Evolutionary conservation across 2,888 invertebrate species (phyloP), one percentile per base, ranked within the genome.

Genomic region (Candidula unifasciata): DNA sequence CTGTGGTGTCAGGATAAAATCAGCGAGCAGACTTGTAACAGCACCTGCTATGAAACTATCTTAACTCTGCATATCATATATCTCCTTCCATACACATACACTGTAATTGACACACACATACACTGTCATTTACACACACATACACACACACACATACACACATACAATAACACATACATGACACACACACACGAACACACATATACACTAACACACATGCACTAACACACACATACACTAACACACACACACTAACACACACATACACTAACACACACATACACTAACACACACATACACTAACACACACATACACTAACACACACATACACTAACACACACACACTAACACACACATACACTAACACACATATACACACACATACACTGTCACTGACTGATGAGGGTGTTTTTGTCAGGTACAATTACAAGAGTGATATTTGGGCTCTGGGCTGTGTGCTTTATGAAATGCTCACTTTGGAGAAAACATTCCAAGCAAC

Each of bases 391-490:
- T 13, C 44, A 44, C 44, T 44, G 13, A 44, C 13, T 44, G 2
- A 44, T 13, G 6, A 10, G 60, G 10, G 18, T 60, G 86, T 44
- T 68, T 83, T 30, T 83, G 86, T 71, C 86, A 93, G 93, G 77
- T 93, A 93, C 89, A 91, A 92, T 87, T 88, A 90, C 83, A 93
- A 93, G 87, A 91, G 91, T 86, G 93, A 93, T 84, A 92, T 93
- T 24, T 93, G 93, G 93, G 91, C 93, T 2, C 84, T 91, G 21
- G 93, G 93, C 13, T 93, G 93, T 91, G 92, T 93, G 10, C 86
- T 93, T 68, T 92, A 91, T 90, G 93, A 93, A 87, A 89, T 94
- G 60, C 87, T 93, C 57, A 93, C 93, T 18, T 86, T 92, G 10
- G 89, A 89, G 71, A 90, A 90, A 81, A 92, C 92, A 30, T 94